These are phyloP conservation scores for Caenorhabditis uteleia DNA, from an alignment of 2,888 invertebrate species.

Conservation along the genomic window DNA sequence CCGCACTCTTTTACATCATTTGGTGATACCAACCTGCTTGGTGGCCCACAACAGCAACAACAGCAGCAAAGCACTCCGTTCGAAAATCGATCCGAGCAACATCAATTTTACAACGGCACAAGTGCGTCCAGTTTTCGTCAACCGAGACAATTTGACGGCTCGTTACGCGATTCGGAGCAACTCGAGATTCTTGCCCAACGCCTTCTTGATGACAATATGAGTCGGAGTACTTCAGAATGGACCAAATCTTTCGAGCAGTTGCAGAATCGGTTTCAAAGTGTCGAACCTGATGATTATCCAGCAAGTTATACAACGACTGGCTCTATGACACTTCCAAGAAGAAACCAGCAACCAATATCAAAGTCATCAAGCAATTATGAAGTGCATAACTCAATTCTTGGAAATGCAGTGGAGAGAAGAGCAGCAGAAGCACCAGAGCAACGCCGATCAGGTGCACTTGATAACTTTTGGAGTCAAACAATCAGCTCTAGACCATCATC, in stretches of 20 bases:
- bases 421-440: conserved; percentile 45
- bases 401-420: conserved; percentile 36
- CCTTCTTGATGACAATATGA: conserved; percentile 58
- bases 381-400: conserved; percentile 36
- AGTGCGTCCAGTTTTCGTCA: conserved; percentile 30
- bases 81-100: conserved; percentile 42
- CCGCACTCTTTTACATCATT: conserved; percentile 6
- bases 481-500: conserved; percentile 52
- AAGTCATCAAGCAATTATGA: conserved; percentile 53
- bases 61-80: conserved; percentile 39
- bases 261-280: conserved; percentile 43
- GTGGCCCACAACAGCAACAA: conserved; percentile 33
- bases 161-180: conserved; percentile 25
- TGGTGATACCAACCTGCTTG: conserved; percentile 13
- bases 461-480: conserved; percentile 58
- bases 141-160: conserved; percentile 4
- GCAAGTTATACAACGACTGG: conserved; percentile 35
- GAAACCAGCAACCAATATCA: conserved; percentile 30
- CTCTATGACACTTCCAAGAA: conserved; percentile 36
- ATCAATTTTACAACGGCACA: conserved; percentile 36
- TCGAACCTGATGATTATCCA: conserved; percentile 15
- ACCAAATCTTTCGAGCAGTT: conserved; percentile 54
- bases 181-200: conserved; percentile 37
- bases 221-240: conserved; percentile 60
- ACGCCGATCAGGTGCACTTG: conserved; percentile 42